Conservation (phyloP, 1,140 invertebrate species). For the Drosophila lowei region DNA sequence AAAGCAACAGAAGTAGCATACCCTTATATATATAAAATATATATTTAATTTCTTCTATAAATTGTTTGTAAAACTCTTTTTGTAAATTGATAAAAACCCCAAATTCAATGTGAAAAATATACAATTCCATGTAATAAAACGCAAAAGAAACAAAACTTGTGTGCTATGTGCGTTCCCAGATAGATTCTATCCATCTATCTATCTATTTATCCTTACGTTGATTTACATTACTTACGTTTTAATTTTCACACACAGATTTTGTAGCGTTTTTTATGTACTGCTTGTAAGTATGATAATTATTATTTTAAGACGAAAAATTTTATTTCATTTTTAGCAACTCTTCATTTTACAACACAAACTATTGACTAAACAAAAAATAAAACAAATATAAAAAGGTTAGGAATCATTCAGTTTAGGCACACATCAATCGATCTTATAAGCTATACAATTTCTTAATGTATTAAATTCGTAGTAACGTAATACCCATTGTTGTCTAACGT, state of each 20-base stretch:
- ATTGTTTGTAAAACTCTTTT: slow-evolving; percentile 72
- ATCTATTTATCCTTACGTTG: slow-evolving; percentile 4
- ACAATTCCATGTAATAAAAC: slow-evolving; percentile 75
- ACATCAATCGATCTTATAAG: slow-evolving; percentile 18
- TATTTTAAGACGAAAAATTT: slow-evolving; percentile 8
- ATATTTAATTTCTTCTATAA: slow-evolving; percentile 71
- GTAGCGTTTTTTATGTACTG: slow-evolving; percentile 63
- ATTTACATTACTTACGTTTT: slow-evolving; percentile 27
- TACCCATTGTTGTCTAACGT: background rate
- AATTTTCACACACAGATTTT: slow-evolving; percentile 56
- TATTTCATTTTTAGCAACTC: slow-evolving; percentile 14
- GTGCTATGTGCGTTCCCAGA: slow-evolving; percentile 54
- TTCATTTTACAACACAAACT: slow-evolving; percentile 23
- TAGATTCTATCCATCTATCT: slow-evolving; percentile 34
- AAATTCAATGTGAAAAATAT: slow-evolving; percentile 77
- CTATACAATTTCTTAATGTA: slow-evolving; percentile 14
- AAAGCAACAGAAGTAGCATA: slow-evolving; percentile 54
- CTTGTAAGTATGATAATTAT: slow-evolving; percentile 70
- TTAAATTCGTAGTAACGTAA: background rate
- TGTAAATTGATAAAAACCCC: slow-evolving; percentile 63
- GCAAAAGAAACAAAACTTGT: slow-evolving; percentile 71
- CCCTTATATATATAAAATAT: slow-evolving; percentile 53
- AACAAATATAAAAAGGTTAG: slow-evolving; percentile 34
- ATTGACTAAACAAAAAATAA: slow-evolving; percentile 5
- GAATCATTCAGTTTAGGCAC: slow-evolving; percentile 52